phyloP scores from a whole-genome alignment of 2,888 invertebrate species.

The Eupithecia abbreviata region DNA sequence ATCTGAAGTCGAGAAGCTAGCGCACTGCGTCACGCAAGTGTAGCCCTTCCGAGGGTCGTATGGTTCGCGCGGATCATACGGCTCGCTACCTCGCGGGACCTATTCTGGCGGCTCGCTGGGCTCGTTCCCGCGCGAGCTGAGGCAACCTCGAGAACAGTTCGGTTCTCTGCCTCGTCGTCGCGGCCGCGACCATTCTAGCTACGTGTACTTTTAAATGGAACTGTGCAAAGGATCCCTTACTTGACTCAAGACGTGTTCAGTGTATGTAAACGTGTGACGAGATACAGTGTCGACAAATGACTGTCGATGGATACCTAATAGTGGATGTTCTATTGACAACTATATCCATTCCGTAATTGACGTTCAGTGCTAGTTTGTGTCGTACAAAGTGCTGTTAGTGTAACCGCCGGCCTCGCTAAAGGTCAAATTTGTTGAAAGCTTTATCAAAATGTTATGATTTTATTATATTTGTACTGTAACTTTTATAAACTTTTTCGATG shows the following conservation, averaged over 20 bases:
- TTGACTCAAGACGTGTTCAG: background rate
- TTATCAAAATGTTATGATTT: constrained; percentile 53
- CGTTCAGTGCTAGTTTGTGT: constrained; percentile 33
- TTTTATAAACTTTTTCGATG: constrained; percentile 57
- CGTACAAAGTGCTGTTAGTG: constrained; percentile 25
- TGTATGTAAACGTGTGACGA: background rate
- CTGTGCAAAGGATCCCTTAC: constrained; percentile 12
- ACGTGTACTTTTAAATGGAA: constrained; percentile 53
- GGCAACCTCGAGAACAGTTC: constrained; percentile 37
- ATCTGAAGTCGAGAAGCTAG: constrained; percentile 87
- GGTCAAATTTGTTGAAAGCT: constrained; percentile 38
- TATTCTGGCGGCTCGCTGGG: background rate
- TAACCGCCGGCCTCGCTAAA: constrained; percentile 28
- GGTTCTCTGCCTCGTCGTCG: constrained; percentile 42
- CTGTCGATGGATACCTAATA: background rate
- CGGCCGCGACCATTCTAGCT: constrained; percentile 55
- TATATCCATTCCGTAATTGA: background rate
- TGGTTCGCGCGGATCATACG: constrained; percentile 43
- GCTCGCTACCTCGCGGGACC: constrained; percentile 39
- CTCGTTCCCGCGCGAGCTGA: constrained; percentile 18
- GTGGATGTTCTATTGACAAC: background rate
- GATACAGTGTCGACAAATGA: background rate
- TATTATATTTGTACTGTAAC: constrained; percentile 64
- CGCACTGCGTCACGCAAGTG: constrained; percentile 89
- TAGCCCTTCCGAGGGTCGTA: constrained; percentile 63